Percentiles rank a stretch among this genome's conserved stretches.
These are phyloP conservation scores for Hemistola chrysoprasaria DNA, from an alignment of 2,888 invertebrate species.

Conservation along the genomic window DNA sequence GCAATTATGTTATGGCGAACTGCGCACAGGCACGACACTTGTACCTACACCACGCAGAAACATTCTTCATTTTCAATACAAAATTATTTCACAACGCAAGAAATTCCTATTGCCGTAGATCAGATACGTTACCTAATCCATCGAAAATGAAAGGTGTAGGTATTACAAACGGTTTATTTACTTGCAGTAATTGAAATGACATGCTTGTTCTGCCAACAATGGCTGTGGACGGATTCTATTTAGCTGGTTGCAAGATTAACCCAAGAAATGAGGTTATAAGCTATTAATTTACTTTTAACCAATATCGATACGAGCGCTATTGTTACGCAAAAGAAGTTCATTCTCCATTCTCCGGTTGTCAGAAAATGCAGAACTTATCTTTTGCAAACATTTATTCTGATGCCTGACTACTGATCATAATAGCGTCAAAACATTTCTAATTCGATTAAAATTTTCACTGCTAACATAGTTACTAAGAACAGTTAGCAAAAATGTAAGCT, in stretches of 20 bases:
- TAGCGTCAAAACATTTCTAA: no score
- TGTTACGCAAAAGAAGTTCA: conserved; percentile 18
- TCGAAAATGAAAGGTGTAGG: conserved; percentile 57
- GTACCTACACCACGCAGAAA: conserved; percentile 11
- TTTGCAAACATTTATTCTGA: conserved; percentile 6
- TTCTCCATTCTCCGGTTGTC: conserved; percentile 1
- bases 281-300: conserved; percentile 39
- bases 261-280: conserved; percentile 41
- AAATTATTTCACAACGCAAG: conserved; percentile 44
- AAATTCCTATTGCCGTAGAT: conserved; percentile 34
- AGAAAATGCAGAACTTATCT: conserved; percentile 15
- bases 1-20: conserved; percentile 61
- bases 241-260: conserved; percentile 46
- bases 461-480: no score
- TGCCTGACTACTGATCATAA: no score
- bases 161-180: conserved; percentile 49
- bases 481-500: no score
- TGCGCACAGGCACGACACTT: conserved; percentile 32
- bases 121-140: conserved; percentile 68
- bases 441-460: no score
- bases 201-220: conserved; percentile 60
- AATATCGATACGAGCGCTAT: conserved; percentile 16
- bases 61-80: conserved; percentile 48
- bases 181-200: conserved; percentile 65
- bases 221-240: conserved; percentile 45